Conservation (phyloP, 2,888 invertebrate species). For the Alloscopus bannaensis region DNA sequence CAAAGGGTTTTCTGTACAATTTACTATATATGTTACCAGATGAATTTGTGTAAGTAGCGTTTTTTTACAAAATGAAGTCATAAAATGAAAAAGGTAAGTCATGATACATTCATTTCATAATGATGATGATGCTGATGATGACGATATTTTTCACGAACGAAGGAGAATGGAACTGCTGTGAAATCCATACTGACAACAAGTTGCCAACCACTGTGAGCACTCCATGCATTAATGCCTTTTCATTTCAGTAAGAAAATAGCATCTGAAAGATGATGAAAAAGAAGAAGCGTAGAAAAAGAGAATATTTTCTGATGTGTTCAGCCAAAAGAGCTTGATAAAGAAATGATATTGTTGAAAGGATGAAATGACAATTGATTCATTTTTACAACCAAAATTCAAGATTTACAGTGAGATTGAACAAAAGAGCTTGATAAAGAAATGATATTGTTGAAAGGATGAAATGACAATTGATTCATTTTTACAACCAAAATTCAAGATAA, state of each 20-base stretch:
- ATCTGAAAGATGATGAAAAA: constrained; percentile 38
- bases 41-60: too few species aligned
- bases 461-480: constrained; percentile 23
- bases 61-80: constrained; percentile 49
- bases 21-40: too few species aligned
- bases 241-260: constrained; percentile 54
- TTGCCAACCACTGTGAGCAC: constrained; percentile 59
- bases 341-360: constrained; percentile 10
- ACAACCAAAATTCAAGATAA: background rate
- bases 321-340: background rate
- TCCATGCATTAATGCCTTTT: constrained; percentile 60
- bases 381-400: background rate
- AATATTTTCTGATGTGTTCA: background rate
- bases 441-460: constrained; percentile 9
- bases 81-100: constrained; percentile 56
- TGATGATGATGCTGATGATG: constrained; percentile 47
- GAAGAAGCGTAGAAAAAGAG: constrained; percentile 15
- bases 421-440: background rate
- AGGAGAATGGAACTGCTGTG: constrained; percentile 41
- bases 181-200: constrained; percentile 60
- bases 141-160: constrained; percentile 19
- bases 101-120: constrained; percentile 39
- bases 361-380: constrained; percentile 19
- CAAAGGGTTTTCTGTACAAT: too few species aligned
- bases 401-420: background rate